Base-by-base conservation (phyloP, 2,797 vertebrate species). In the Monodelphis domestica region DNA sequence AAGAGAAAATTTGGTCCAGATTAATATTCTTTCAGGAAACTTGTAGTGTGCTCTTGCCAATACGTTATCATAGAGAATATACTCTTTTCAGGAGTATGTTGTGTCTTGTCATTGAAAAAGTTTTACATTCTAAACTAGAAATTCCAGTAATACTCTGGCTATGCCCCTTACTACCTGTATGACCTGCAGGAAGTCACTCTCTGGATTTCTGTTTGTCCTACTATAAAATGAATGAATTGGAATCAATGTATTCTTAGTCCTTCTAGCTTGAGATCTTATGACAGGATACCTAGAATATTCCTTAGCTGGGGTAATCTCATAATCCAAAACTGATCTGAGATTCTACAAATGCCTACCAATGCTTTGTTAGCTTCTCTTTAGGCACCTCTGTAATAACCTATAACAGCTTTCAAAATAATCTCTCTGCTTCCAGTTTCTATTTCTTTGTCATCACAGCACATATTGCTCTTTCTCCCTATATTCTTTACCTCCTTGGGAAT, bases 21-120 rank as follows among this genome's bases (percentile, higher is more conserved):
- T 29, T 21, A 78, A 92, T 33, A 87, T 92, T 96, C 54, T 95
- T 94, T 56, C 55, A 95, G 70, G 53, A 95, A 92, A 91, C 52
- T 84, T 38, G 4, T 56, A 90, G 53, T 87, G 57, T 0, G 12
- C 11, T 88, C 57, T 84, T 90, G 38, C 93, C 63, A 52, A 88
- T 90, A 57, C 95, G 84, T 33, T 88, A 53, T 91, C 26, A 56
- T 84, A 89, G 54, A 54, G 88, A 87, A 90, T 50, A 78, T 84
- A 28, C 70, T 70, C n/a, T 38, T n/a, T 78, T 50, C 3, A 45
- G 38, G 38, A 84, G 38, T 45, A 50, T 26, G 21, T 26, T 50
- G 38, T 45, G 70, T 45, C 38, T 78, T 45, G 45, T 63, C 33
- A 94, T 53, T 87, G 95, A 33, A 95, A 96, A 63, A 96, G 45